A percentile compares a stretch with the other conserved stretches of the same genome.
phyloP scores from a whole-genome alignment of 2,113 vertebrate genomes.

The Ctenomys sociabilis region DNA sequence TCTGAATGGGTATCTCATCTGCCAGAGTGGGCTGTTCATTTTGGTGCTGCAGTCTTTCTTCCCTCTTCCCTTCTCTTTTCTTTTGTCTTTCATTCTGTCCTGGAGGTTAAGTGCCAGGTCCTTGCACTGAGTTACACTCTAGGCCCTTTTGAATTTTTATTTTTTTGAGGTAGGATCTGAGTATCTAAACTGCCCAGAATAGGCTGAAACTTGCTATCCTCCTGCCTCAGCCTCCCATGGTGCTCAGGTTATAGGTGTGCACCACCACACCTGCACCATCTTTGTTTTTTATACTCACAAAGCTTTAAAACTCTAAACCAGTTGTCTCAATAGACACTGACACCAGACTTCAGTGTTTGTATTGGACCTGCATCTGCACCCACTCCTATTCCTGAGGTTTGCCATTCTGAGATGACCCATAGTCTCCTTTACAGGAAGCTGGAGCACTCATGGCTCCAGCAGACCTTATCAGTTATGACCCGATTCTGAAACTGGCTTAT shows the following conservation, averaged over 20 bases:
- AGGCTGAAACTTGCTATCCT: background rate
- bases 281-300: background rate
- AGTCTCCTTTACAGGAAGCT: background rate
- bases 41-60: background rate
- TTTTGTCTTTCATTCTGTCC: background rate
- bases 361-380: background rate
- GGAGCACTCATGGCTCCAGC: background rate
- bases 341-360: background rate
- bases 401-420: background rate
- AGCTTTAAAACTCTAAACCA: background rate
- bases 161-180: background rate
- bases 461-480: background rate
- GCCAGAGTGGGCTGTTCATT: background rate
- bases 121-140: background rate
- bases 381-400: background rate
- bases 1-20: background rate
- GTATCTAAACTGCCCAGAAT: background rate
- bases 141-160: background rate
- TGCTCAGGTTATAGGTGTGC: background rate
- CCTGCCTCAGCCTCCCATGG: background rate
- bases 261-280: background rate
- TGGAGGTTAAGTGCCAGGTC: background rate
- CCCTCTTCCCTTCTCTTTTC: background rate
- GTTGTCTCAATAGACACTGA: background rate
- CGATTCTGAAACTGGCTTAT: background rate